Evolutionary conservation across 2,113 vertebrate species (phyloP).

Genomic region (Anguilla rostrata): DNA sequence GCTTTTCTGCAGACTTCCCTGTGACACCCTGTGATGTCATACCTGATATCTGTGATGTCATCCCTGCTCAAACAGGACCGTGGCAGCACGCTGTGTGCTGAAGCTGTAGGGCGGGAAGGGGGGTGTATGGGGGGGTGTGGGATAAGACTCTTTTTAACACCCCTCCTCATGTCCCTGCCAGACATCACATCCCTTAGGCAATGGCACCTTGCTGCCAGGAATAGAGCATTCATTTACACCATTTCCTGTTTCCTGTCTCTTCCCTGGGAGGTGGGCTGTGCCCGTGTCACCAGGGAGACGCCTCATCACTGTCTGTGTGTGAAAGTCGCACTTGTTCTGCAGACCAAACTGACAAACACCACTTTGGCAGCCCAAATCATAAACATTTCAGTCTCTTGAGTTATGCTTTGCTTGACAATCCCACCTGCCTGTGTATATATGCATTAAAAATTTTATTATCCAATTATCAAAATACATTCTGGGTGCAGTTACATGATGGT

Average conservation of each 20-base stretch:
- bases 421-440: background rate
- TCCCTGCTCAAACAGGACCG: background rate
- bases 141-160: no score
- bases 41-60: background rate
- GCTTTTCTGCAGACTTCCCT: background rate
- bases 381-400: background rate
- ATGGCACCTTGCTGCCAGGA: constrained; percentile 11
- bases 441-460: background rate
- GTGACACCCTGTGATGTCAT: background rate
- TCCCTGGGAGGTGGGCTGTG: background rate
- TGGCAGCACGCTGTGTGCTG: background rate
- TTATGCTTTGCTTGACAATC: background rate
- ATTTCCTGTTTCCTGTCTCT: constrained; percentile 2
- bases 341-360: constrained; percentile 54
- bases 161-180: background rate
- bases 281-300: constrained; percentile 27
- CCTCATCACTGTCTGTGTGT: constrained; percentile 12
- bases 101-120: background rate
- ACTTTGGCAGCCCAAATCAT: constrained; percentile 55
- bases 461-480: background rate
- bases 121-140: no score
- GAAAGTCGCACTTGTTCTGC: constrained; percentile 43
- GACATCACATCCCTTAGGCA: background rate
- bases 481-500: background rate
- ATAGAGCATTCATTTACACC: constrained; percentile 42